These are phyloP conservation scores for Dipus sagitta DNA, from an alignment of 2,797 vertebrate genomes.

Conservation along the genomic window DNA sequence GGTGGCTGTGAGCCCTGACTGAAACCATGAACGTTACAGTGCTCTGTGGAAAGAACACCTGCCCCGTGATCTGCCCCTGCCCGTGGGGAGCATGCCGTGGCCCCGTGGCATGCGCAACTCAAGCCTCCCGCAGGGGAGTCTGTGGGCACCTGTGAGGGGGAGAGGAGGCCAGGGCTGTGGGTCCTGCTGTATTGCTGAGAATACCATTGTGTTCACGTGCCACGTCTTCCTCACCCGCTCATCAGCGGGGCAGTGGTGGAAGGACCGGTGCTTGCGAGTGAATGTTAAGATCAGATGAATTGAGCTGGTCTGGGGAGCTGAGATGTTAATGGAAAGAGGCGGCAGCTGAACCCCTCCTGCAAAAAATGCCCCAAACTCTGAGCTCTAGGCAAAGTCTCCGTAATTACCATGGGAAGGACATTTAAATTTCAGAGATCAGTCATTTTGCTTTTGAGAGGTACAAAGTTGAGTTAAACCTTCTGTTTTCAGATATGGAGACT, in stretches of 20 bases:
- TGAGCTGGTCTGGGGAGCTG: background rate
- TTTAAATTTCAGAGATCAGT: constrained; percentile 77
- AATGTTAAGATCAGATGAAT: background rate
- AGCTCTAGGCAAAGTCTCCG: constrained; percentile 72
- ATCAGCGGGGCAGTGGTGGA: background rate
- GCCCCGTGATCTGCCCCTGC: background rate
- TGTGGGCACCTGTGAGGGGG: accelerated
- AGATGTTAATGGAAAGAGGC: background rate
- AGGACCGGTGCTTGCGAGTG: background rate
- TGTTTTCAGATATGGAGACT: constrained; percentile 79
- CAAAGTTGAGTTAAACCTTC: constrained; percentile 76
- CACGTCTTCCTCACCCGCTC: too few species aligned
- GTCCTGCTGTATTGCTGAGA: background rate
- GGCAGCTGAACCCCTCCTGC: constrained; percentile 42
- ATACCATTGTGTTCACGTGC: too few species aligned
- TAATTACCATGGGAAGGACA: constrained; percentile 76
- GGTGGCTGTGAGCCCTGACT: background rate
- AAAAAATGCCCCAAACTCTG: constrained; percentile 52
- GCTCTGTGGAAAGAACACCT: background rate
- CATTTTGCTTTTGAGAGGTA: constrained; percentile 73
- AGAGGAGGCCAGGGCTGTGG: accelerated
- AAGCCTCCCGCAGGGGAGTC: background rate
- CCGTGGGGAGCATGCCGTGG: background rate
- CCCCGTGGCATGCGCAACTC: background rate
- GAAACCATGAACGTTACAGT: background rate